Percentiles rank a stretch among this genome's conserved stretches.
These are phyloP conservation scores for Trichechus manatus DNA, from an alignment of 2,113 vertebrate species.

Conservation along the genomic window DNA sequence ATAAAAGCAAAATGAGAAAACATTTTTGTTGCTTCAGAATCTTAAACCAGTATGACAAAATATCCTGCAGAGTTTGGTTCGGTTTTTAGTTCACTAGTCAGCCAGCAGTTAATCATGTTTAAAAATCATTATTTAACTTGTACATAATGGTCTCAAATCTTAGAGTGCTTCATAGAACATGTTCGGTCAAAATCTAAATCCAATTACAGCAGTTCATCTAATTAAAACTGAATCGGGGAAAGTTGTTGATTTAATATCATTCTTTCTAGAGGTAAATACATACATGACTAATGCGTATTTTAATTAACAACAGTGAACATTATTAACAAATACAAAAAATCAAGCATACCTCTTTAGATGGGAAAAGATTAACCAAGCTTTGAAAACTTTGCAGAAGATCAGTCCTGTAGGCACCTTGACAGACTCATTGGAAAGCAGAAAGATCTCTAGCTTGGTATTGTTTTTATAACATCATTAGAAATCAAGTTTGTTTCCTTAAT, in stretches of 20 bases:
- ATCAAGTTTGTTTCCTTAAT: neutral
- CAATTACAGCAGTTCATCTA: conserved; percentile 50
- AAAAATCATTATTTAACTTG: conserved; percentile 56
- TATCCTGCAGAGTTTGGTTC: neutral
- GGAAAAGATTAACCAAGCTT: conserved; percentile 55
- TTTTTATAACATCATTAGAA: conserved; percentile 15
- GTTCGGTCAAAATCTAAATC: conserved; percentile 52
- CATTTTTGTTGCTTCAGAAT: neutral
- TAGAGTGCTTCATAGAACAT: neutral
- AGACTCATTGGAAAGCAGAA: neutral
- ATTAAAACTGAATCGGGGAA: neutral
- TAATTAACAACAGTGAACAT: conserved; percentile 59
- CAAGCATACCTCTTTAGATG: conserved; percentile 51
- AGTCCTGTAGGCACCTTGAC: neutral
- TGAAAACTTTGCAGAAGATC: conserved; percentile 8
- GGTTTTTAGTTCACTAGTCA: conserved; percentile 5
- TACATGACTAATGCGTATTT: conserved; percentile 50
- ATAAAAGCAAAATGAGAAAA: conserved; percentile 36
- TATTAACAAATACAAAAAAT: conserved; percentile 66
- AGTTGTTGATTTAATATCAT: conserved; percentile 23
- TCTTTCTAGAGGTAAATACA: conserved; percentile 57
- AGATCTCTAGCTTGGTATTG: neutral
- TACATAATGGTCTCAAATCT: conserved; percentile 1
- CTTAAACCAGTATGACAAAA: neutral
- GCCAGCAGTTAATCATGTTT: conserved; percentile 38